Base-by-base conservation (phyloP, 2,797 vertebrate species). In the Myotis planiceps region DNA sequence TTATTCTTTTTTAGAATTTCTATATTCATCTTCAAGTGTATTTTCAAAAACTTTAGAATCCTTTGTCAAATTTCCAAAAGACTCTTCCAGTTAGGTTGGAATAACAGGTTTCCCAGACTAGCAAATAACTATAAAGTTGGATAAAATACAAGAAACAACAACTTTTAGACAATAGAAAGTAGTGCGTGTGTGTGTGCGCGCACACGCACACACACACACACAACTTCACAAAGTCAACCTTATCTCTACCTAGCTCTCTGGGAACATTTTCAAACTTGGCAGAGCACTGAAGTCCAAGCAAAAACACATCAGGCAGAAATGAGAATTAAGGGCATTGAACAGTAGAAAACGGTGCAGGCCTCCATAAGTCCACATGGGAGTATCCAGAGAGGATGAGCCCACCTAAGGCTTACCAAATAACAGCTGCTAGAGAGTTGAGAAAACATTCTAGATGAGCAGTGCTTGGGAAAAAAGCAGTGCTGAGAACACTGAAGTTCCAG, bases 1-100 rank as follows among this genome's bases (percentile, higher is more conserved):
- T 83, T 63, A 75, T 16, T 92, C 51, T 42, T 66, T 83, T 90
- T 81, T 76, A 94, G 55, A 90, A 69, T 74, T 83, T 66, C 71
- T 84, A 74, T 74, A 66, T 66, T 96, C 47, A 88, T 51, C 9
- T 60, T 66, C 63, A 69, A 47, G 45, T n/a, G 0, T 69, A 85
- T 69, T 53, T 81, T 68, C 9, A 85, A 89, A 55, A 96, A 81
- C 45, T 76, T 51, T 19, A 80, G n/a, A 74, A 60, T 79, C 58
- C 37, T 69, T 47, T 71, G 34, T 88, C 19, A 88, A 80, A 32
- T 84, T 89, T 71, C 34, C 49, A 37, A 76, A 88, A 51, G 55
- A 71, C 21, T 49, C 14, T 74, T 45, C 45, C 49, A 74, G 68
- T 71, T 72, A 87, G 21, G 39, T 16, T 51, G n/a, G 10, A 88